Evolutionary conservation across 2,888 invertebrate species (phyloP).

Genomic region (Amorpha juglandis): DNA sequence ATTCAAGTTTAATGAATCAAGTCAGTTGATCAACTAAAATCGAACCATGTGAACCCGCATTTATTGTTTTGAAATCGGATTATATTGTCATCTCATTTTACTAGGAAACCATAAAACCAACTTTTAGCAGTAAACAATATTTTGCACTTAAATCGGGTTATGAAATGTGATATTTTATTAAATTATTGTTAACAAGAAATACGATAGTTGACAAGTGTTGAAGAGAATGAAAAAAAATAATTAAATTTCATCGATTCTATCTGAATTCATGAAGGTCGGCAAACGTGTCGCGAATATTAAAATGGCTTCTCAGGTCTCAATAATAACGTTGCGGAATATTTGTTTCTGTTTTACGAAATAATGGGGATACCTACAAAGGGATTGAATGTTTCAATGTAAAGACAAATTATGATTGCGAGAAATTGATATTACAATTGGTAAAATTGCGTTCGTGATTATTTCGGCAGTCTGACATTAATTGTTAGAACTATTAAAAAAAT

Average conservation of each 20-base stretch:
- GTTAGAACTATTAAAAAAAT: background rate
- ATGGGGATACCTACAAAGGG: background rate
- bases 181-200: no score
- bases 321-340: slow-evolving; percentile 35
- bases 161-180: background rate
- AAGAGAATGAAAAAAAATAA: slow-evolving; percentile 42
- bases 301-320: slow-evolving; percentile 43
- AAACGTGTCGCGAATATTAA: slow-evolving; percentile 42
- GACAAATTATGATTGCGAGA: background rate
- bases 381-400: background rate
- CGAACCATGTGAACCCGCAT: no score
- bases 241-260: slow-evolving; percentile 47
- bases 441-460: no score
- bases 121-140: background rate
- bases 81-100: no score
- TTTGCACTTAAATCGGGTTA: background rate
- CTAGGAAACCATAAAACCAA: no score
- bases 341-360: slow-evolving; percentile 27
- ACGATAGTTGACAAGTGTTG: background rate
- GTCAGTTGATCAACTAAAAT: no score
- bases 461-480: no score
- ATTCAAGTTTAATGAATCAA: no score
- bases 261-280: slow-evolving; percentile 37
- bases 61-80: no score
- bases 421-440: background rate